These are phyloP conservation scores for Carollia perspicillata DNA, from an alignment of 2,113 vertebrate species.

Conservation along the genomic window DNA sequence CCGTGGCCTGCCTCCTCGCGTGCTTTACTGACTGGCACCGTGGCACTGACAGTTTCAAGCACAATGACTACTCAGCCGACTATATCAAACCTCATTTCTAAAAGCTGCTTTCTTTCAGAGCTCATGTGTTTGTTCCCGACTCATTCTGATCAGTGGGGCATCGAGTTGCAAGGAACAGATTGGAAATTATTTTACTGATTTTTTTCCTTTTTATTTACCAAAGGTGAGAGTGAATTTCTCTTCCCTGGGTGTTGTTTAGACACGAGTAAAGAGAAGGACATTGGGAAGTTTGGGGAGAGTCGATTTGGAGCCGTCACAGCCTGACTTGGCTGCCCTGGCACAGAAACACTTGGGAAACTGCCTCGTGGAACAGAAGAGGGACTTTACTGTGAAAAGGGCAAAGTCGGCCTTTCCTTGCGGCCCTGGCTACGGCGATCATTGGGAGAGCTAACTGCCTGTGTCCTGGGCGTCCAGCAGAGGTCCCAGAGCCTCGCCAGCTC, in stretches of 20 bases:
- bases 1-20: background rate
- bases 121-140: constrained; percentile 61
- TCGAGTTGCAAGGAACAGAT: constrained; percentile 68
- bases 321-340: background rate
- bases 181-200: constrained; percentile 78
- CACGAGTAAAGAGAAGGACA: constrained; percentile 6
- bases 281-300: background rate
- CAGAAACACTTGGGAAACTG: background rate
- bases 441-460: background rate
- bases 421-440: background rate
- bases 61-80: constrained; percentile 66
- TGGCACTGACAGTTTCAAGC: constrained; percentile 53
- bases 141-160: constrained; percentile 70
- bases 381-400: background rate
- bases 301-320: background rate
- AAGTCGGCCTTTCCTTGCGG: background rate
- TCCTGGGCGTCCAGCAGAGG: background rate
- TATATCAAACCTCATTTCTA: constrained; percentile 70
- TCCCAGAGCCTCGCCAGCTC: background rate
- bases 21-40: constrained; percentile 65
- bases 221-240: constrained; percentile 67
- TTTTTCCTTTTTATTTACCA: constrained; percentile 65
- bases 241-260: constrained; percentile 40
- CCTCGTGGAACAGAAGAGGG: background rate
- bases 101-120: constrained; percentile 67